These are phyloP conservation scores for Tinea pellionella DNA, from an alignment of 2,888 invertebrate genomes.

Conservation along the genomic window DNA sequence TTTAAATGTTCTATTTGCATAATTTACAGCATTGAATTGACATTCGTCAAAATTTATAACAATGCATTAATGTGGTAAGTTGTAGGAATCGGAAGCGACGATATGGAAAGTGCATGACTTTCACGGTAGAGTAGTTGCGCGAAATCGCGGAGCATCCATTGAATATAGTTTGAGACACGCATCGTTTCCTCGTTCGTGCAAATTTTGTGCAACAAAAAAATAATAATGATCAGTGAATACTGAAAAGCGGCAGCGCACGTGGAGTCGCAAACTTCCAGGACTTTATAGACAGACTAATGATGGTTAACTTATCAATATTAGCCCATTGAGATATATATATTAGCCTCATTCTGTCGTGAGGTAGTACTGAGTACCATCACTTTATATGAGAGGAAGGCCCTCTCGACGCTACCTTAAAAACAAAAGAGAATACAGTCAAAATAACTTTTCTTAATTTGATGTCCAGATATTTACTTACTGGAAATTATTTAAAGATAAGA, in stretches of 20 bases:
- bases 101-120: slow-evolving; percentile 25
- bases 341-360: too few relatives aligned
- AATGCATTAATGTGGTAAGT: neutral
- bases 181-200: slow-evolving; percentile 5
- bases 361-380: too few relatives aligned
- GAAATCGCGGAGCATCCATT: slow-evolving; percentile 20
- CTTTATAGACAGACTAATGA: neutral
- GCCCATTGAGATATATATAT: too few relatives aligned
- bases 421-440: too few relatives aligned
- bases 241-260: neutral
- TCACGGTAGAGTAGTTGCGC: slow-evolving; percentile 22
- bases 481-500: too few relatives aligned
- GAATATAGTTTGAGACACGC: neutral
- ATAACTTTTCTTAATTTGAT: too few relatives aligned
- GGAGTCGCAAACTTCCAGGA: neutral
- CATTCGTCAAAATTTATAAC: neutral
- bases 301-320: too few relatives aligned
- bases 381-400: too few relatives aligned
- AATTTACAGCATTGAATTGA: too few relatives aligned
- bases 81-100: slow-evolving; percentile 23
- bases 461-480: too few relatives aligned
- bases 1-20: too few relatives aligned
- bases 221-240: neutral
- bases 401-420: too few relatives aligned
- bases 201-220: neutral